Conservation (phyloP, 2,113 vertebrate genomes). For the Malurus alboscapulatus region DNA sequence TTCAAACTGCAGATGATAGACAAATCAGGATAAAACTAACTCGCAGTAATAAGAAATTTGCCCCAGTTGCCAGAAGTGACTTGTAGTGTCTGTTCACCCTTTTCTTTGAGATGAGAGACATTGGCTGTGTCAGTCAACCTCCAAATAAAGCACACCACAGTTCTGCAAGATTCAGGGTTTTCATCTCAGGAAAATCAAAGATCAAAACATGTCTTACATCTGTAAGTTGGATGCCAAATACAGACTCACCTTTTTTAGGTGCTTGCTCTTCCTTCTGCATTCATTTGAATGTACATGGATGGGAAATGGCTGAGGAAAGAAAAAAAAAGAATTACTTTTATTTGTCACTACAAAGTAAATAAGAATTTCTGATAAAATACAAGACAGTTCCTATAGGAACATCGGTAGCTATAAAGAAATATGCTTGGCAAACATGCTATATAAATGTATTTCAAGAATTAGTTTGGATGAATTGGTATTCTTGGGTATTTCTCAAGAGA, state of each 20-base stretch:
- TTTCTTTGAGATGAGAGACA: background rate
- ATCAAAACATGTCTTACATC: background rate
- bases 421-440: background rate
- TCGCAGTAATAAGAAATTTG: background rate
- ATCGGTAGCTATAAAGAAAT: background rate
- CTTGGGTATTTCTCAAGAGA: background rate
- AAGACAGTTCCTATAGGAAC: background rate
- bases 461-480: background rate
- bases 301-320: background rate
- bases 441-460: background rate
- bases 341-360: background rate
- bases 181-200: background rate
- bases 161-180: background rate
- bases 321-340: background rate
- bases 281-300: background rate
- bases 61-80: background rate
- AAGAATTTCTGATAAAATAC: background rate
- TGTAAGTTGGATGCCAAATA: background rate
- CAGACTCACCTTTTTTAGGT: background rate
- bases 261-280: background rate
- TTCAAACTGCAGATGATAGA: background rate
- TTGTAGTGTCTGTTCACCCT: background rate
- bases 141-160: background rate
- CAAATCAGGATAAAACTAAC: background rate
- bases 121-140: background rate